Percentiles rank a stretch among this genome's conserved stretches.
phyloP scores from a whole-genome alignment of 2,797 vertebrate genomes.

The Dermochelys coriacea region DNA sequence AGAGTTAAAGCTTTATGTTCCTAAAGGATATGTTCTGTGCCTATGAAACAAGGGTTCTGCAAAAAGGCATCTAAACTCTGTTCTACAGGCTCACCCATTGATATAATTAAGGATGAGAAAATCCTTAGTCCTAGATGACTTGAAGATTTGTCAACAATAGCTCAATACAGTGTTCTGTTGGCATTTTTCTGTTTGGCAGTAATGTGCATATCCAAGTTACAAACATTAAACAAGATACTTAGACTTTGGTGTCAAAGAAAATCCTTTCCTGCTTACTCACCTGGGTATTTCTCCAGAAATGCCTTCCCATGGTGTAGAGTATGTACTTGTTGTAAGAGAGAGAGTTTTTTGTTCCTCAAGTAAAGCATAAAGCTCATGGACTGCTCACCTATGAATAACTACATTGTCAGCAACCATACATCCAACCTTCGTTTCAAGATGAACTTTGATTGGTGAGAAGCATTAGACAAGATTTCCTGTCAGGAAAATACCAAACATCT shows the following conservation, averaged over 20 bases:
- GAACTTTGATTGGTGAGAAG: background rate
- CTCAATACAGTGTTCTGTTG: background rate
- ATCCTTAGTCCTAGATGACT: background rate
- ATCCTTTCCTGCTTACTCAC: background rate
- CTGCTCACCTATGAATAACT: too few relatives aligned
- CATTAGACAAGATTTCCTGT: background rate
- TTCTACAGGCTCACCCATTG: background rate
- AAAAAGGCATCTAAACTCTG: background rate
- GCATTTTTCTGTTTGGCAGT: background rate
- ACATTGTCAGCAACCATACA: background rate
- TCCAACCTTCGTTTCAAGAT: background rate
- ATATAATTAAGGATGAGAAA: background rate
- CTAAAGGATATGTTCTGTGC: background rate
- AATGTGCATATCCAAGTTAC: background rate
- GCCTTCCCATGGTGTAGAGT: background rate
- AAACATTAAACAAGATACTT: background rate
- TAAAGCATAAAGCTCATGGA: background rate
- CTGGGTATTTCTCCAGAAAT: background rate
- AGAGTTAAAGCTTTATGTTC: too few relatives aligned
- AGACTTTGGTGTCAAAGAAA: background rate
- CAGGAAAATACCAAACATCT: background rate
- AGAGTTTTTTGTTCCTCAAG: background rate
- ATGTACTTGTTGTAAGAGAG: too few relatives aligned
- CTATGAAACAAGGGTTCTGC: background rate
- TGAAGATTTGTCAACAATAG: background rate